These are phyloP conservation scores for Notiomystis cincta DNA, from an alignment of 2,113 vertebrate genomes.

Conservation along the genomic window DNA sequence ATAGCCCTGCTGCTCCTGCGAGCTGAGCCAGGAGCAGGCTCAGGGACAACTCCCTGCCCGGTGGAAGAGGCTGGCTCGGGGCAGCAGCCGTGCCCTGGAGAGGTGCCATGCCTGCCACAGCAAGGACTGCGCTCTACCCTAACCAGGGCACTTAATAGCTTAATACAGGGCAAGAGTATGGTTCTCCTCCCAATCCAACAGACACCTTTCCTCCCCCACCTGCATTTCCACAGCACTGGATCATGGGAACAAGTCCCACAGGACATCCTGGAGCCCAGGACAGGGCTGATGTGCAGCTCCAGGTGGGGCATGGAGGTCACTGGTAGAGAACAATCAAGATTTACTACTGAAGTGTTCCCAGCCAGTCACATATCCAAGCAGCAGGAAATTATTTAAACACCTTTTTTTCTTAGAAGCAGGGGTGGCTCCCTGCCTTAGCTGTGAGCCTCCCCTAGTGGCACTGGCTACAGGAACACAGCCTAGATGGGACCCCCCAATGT, in stretches of 20 bases:
- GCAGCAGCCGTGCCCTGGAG: accelerated
- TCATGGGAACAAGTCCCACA: neutral
- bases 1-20: neutral
- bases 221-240: neutral
- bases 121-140: neutral
- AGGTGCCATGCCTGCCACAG: neutral
- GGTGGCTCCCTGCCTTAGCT: neutral
- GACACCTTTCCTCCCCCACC: neutral
- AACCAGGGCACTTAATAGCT: neutral
- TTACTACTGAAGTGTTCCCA: neutral
- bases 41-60: neutral
- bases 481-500: neutral
- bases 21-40: neutral
- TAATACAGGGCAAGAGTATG: neutral
- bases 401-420: neutral
- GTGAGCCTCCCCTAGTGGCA: accelerated
- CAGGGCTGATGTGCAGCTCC: neutral
- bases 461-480: neutral
- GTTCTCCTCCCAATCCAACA: neutral
- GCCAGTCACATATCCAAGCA: neutral
- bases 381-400: neutral
- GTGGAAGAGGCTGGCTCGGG: neutral
- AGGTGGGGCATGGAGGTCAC: neutral
- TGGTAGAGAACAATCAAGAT: neutral
- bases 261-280: neutral